These are phyloP conservation scores for Epinotia demarniana DNA, from an alignment of 2,888 invertebrate species.

Conservation along the genomic window DNA sequence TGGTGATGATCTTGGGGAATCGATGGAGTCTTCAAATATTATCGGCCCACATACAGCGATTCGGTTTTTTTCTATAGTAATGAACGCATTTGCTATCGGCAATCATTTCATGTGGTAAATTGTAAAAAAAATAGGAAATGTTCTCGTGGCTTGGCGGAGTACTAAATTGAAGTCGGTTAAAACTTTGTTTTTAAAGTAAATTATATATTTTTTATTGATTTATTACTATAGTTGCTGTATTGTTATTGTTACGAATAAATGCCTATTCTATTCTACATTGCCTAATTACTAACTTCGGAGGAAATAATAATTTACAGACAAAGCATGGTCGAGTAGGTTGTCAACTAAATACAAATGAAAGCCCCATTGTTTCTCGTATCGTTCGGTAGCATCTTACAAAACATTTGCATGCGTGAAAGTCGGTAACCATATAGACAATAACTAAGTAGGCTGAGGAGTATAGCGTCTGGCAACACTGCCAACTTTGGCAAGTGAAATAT, in stretches of 20 bases:
- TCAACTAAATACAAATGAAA: constrained; percentile 48
- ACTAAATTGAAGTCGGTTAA: no score
- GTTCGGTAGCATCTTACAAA: constrained; percentile 48
- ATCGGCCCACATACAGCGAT: no score
- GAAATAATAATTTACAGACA: constrained; percentile 24
- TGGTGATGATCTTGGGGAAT: no score
- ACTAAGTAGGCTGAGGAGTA: constrained; percentile 44
- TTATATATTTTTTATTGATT: not conserved
- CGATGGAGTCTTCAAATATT: no score
- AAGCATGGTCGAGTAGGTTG: constrained; percentile 19
- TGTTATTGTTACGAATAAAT: no score
- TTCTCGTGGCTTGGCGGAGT: no score
- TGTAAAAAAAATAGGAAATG: no score
- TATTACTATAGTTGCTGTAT: not conserved
- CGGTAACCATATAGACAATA: constrained; percentile 54
- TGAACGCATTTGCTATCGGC: no score
- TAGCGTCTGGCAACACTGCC: constrained; percentile 29
- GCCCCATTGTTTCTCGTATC: constrained; percentile 54
- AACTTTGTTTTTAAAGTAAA: no score
- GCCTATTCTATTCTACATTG: not conserved
- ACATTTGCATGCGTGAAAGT: constrained; percentile 56
- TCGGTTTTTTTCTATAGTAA: no score
- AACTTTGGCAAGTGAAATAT: constrained; percentile 45
- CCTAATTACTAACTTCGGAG: not conserved
- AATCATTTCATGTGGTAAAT: no score